phyloP scores from a whole-genome alignment of 2,888 invertebrate species.

The Chrysodeixis includens region DNA sequence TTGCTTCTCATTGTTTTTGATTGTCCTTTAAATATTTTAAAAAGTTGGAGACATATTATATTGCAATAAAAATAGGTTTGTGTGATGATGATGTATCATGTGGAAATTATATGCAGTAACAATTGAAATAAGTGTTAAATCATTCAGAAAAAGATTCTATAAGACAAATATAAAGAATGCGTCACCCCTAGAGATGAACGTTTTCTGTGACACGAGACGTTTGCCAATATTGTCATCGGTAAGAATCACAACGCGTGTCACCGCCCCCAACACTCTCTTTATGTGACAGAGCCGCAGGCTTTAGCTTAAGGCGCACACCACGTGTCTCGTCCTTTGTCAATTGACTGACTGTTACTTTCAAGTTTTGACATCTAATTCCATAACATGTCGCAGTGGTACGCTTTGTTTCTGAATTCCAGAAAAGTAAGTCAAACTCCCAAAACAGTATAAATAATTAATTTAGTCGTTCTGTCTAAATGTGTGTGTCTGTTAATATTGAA shows the following conservation, averaged over 20 bases:
- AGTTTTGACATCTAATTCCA: conserved; percentile 38
- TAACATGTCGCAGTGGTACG: conserved; percentile 21
- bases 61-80: too few species aligned
- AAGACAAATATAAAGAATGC: not conserved
- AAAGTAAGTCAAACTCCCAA: not conserved
- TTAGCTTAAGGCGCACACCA: not conserved
- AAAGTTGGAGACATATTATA: too few species aligned
- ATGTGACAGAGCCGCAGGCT: not conserved
- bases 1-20: too few species aligned
- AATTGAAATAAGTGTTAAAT: too few species aligned
- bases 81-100: too few species aligned
- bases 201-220: conserved; percentile 4
- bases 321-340: conserved; percentile 13
- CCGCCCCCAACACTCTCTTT: not conserved
- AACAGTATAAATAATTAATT: conserved; percentile 11
- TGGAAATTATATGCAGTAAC: too few species aligned
- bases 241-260: not conserved
- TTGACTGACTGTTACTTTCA: conserved; percentile 34
- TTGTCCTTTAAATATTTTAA: too few species aligned
- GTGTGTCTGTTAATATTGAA: not conserved
- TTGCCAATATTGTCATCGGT: not conserved
- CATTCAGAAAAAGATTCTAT: not conserved
- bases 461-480: not conserved
- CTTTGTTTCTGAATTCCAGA: conserved; percentile 19
- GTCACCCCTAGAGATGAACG: not conserved